These are phyloP conservation scores for Lingula anatina DNA, from an alignment of 2,888 invertebrate genomes.

Conservation along the genomic window DNA sequence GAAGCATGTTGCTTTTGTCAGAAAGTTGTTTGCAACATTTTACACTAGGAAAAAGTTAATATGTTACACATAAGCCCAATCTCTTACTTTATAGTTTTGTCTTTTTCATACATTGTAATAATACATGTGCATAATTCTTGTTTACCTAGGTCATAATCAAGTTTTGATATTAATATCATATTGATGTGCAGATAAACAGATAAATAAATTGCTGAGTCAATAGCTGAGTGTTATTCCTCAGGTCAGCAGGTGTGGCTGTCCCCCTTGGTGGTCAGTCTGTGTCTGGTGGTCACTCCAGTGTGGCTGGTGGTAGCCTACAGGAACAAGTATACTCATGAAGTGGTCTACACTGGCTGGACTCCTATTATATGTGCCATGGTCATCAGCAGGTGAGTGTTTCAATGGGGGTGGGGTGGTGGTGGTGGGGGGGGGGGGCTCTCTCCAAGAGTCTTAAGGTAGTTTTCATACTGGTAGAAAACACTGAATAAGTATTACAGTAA, in stretches of 20 bases:
- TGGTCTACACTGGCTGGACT: slow-evolving; percentile 81
- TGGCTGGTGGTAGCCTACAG: slow-evolving; percentile 76
- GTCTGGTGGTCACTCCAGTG: slow-evolving; percentile 69
- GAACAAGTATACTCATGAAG: slow-evolving; percentile 75
- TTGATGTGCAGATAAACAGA: no score
- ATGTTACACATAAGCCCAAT: not conserved
- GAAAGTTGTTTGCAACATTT: no score
- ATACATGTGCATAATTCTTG: not conserved
- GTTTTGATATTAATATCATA: no score
- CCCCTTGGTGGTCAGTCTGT: slow-evolving; percentile 60
- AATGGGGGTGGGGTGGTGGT: no score
- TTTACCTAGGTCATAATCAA: not conserved
- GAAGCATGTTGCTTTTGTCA: no score
- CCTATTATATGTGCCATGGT: slow-evolving; percentile 89
- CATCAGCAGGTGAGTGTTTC: slow-evolving; percentile 71
- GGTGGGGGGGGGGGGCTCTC: no score
- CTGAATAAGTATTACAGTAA: no score
- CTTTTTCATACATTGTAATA: not conserved
- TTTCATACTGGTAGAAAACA: no score
- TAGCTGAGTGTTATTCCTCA: slow-evolving; percentile 21
- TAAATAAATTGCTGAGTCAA: no score
- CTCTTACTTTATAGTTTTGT: not conserved
- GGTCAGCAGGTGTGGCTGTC: slow-evolving; percentile 62
- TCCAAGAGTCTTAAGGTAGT: no score
- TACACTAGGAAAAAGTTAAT: no score